Base-by-base conservation (phyloP, 2,888 invertebrate species). In the Cheilosia vernalis region DNA sequence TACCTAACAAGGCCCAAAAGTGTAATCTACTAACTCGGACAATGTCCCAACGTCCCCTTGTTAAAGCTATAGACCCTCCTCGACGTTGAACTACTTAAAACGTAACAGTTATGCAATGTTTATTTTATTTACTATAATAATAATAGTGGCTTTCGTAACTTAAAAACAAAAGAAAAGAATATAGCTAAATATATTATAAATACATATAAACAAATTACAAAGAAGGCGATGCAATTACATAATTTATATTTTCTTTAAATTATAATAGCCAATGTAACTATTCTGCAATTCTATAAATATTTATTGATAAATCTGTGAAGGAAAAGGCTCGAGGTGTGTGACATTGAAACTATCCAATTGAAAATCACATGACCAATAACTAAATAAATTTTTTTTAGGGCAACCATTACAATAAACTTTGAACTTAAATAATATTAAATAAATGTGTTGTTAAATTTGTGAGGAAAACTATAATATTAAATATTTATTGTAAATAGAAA, bases 1-100 rank as follows among this genome's bases (percentile, higher is more conserved):
- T 90, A 90, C 87, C 87, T 90, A 61, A 90, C 89, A 88, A 91
- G 91, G 88, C 90, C 90, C 61, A 90, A 89, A 88, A 91, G 90
- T 87, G 88, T 90, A 55, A 89, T 89, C 79, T 90, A 89, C 67
- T 89, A 83, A 89, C 7, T 19, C 15, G 42, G 27, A 64, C 27
- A 42, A 80, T 21, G 17, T 80, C 64, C 72, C 55, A 73, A 10
- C 37, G 47, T 60, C 27, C 19, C 60, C 63, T 74, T 69, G 67
- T 30, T 61, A 47, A 24, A 51, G 67, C 19, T 61, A 53, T 24
- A 44, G 60, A 80, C 60, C 84, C 84, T 70, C 69, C 47, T 37
- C 27, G 5, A 69, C 24, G 37, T 69, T 53, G 53, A 67, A 47
- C 37, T 47, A 5, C 27, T 69, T 56, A 21, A 64, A 56, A 27